phyloP scores from a whole-genome alignment of 1,140 invertebrate genomes.

The Choristoneura fumiferana region DNA sequence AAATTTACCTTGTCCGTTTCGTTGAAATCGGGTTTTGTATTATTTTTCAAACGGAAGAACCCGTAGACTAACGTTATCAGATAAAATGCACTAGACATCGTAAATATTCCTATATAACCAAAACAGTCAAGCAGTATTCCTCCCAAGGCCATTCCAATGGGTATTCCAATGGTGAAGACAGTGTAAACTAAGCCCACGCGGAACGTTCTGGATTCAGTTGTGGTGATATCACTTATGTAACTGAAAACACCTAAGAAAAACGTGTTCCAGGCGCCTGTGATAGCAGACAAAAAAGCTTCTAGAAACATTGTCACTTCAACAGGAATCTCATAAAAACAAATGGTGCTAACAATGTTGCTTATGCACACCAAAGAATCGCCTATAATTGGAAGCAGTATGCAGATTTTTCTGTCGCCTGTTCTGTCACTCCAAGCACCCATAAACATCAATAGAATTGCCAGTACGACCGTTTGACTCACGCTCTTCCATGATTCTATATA shows the following conservation, averaged over 20 bases:
- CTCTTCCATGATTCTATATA: slow-evolving; percentile 4
- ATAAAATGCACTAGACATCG: slow-evolving; percentile 54
- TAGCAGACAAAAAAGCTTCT: slow-evolving; percentile 77
- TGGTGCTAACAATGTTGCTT: slow-evolving; percentile 76
- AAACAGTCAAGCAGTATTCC: slow-evolving; percentile 64
- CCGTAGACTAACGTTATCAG: slow-evolving; percentile 60
- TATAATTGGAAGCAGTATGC: slow-evolving; percentile 78
- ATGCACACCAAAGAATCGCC: slow-evolving; percentile 74
- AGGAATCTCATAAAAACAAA: slow-evolving; percentile 75
- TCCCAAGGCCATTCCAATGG: slow-evolving; percentile 69
- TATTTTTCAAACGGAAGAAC: slow-evolving; percentile 54
- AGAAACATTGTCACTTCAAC: slow-evolving; percentile 78
- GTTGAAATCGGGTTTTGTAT: slow-evolving; percentile 42
- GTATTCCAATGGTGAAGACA: slow-evolving; percentile 71
- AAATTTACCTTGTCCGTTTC: slow-evolving; percentile 44
- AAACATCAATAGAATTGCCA: background rate
- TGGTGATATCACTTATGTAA: slow-evolving; percentile 80
- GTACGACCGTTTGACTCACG: background rate
- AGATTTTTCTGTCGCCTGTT: slow-evolving; percentile 80
- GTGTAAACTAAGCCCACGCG: slow-evolving; percentile 79
- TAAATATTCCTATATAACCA: slow-evolving; percentile 75
- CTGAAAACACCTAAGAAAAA: slow-evolving; percentile 79
- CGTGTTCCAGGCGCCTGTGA: slow-evolving; percentile 78
- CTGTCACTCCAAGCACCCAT: slow-evolving; percentile 79
- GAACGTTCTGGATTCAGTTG: slow-evolving; percentile 76